Conservation (phyloP, 2,888 invertebrate species). For the Falcaria lacertinaria region DNA sequence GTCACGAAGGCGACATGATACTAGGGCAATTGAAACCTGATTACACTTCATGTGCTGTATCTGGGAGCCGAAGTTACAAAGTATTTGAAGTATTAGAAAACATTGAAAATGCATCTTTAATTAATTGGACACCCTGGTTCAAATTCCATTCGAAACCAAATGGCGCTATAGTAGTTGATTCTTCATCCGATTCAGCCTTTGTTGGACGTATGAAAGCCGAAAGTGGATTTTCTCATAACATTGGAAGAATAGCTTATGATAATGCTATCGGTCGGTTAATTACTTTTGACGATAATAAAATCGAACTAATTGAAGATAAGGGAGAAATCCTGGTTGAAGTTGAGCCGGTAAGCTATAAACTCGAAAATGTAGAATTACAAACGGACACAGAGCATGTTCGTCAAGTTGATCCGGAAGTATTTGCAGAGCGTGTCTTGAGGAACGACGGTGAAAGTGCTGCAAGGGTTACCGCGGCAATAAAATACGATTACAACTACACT, state of each 20-base stretch:
- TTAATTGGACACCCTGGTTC: slow-evolving; percentile 88
- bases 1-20: slow-evolving; percentile 85
- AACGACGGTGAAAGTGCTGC: slow-evolving; percentile 79
- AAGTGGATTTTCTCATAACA: slow-evolving; percentile 73
- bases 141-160: slow-evolving; percentile 83
- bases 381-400: slow-evolving; percentile 71
- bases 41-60: slow-evolving; percentile 82
- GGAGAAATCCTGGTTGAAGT: slow-evolving; percentile 90
- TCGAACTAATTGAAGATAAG: slow-evolving; percentile 75
- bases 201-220: slow-evolving; percentile 58
- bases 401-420: slow-evolving; percentile 67
- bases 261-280: slow-evolving; percentile 84
- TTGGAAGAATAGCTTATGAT: slow-evolving; percentile 85
- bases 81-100: slow-evolving; percentile 88
- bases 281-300: slow-evolving; percentile 82
- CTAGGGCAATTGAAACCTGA: slow-evolving; percentile 84
- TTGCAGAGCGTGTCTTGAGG: slow-evolving; percentile 72
- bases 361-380: slow-evolving; percentile 83
- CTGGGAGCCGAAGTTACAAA: slow-evolving; percentile 78
- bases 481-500: slow-evolving; percentile 84
- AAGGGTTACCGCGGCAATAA: slow-evolving; percentile 85
- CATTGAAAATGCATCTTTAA: slow-evolving; percentile 86
- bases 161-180: slow-evolving; percentile 83
- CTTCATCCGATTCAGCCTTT: slow-evolving; percentile 56
- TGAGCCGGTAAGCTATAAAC: slow-evolving; percentile 88